Conservation (phyloP, 2,797 vertebrate species). For the Oreonectes daqikongensis region DNA sequence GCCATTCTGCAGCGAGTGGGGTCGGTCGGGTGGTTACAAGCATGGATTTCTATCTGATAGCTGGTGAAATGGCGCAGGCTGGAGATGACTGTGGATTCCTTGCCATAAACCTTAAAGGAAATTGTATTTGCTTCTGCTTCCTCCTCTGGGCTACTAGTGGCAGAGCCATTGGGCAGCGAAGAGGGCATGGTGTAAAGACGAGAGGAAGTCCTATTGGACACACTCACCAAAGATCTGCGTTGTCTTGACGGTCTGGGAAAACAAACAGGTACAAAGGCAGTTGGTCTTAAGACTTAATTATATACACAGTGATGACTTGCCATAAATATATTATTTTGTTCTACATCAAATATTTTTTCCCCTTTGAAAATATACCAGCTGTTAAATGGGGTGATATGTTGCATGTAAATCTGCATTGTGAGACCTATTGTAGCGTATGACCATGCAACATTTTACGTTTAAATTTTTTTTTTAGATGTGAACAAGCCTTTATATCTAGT, state of each 20-base stretch:
- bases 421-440: too few species aligned
- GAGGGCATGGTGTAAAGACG: conserved; percentile 68
- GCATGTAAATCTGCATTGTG: too few species aligned
- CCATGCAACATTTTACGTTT: too few species aligned
- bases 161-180: conserved; percentile 62
- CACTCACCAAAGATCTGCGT: conserved; percentile 79
- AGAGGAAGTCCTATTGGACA: conserved; percentile 79
- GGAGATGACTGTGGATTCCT: conserved; percentile 91
- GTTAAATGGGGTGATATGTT: too few species aligned
- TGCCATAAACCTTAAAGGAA: conserved; percentile 75
- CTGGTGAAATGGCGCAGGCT: conserved; percentile 91
- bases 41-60: conserved; percentile 95
- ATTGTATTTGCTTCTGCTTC: conserved; percentile 74
- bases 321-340: too few species aligned
- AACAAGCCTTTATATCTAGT: too few species aligned
- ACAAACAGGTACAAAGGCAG: background rate
- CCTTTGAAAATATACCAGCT: too few species aligned
- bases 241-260: conserved; percentile 77
- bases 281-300: background rate
- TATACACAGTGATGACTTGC: background rate
- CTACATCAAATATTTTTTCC: too few species aligned
- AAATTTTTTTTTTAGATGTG: too few species aligned
- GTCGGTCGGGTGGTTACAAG: conserved; percentile 85
- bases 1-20: conserved; percentile 88
- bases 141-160: conserved; percentile 59